Conservation (phyloP, 1,140 invertebrate genomes). For the Limonius californicus region DNA sequence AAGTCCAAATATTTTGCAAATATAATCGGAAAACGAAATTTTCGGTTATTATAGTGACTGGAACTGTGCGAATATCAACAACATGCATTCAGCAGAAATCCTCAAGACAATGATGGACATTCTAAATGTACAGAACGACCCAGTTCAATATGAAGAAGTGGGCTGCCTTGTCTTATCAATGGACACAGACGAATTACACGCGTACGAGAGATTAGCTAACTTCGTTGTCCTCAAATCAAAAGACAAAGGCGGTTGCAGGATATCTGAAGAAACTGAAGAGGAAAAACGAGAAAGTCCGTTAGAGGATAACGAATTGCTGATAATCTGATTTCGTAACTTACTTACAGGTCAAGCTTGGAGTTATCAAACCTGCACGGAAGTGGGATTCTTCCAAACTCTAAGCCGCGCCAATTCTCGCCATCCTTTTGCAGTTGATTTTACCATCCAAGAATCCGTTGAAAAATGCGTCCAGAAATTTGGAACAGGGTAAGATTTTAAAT, state of each 20-base stretch:
- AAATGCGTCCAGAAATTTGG: neutral
- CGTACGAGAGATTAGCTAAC: neutral
- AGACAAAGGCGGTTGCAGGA: neutral
- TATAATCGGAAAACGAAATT: neutral
- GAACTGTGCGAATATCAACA: neutral
- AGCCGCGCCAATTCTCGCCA: neutral
- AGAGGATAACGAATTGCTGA: neutral
- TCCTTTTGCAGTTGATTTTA: neutral
- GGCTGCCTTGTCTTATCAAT: neutral
- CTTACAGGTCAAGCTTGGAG: neutral
- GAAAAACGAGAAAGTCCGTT: neutral
- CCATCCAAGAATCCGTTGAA: neutral
- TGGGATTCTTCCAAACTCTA: neutral
- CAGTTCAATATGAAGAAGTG: neutral
- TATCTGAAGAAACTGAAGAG: neutral
- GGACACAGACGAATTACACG: neutral
- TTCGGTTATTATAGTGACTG: constrained; percentile 6
- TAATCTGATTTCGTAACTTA: too few species aligned
- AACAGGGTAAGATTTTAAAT: neutral
- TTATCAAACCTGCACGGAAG: too few species aligned
- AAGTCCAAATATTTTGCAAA: neutral
- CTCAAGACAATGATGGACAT: too few species aligned
- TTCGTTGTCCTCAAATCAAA: neutral
- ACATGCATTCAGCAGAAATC: neutral
- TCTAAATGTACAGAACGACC: neutral